Conservation (phyloP, 2,888 invertebrate genomes). For the Oscheius myriophilus region DNA sequence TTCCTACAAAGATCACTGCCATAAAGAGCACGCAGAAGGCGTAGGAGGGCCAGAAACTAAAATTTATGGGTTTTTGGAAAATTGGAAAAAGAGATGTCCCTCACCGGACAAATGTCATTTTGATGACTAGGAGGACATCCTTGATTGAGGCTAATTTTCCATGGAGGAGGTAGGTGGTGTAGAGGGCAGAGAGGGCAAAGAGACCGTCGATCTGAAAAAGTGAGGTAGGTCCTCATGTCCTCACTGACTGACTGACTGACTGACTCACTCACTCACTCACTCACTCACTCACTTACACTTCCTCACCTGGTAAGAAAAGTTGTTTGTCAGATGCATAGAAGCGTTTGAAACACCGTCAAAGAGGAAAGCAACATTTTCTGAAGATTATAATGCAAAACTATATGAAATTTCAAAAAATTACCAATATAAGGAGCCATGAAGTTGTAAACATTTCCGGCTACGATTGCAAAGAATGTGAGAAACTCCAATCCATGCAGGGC, state of each 20-base stretch:
- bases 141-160: constrained; percentile 32
- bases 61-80: background rate
- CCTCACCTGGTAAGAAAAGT: constrained; percentile 55
- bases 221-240: background rate
- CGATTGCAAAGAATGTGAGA: constrained; percentile 47
- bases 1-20: constrained; percentile 53
- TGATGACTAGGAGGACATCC: constrained; percentile 34
- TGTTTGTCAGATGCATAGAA: constrained; percentile 62
- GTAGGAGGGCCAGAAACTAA: constrained; percentile 66
- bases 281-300: background rate
- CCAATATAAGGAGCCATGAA: constrained; percentile 67
- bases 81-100: too few species aligned
- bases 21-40: constrained; percentile 61
- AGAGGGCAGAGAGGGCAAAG: constrained; percentile 61
- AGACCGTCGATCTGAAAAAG: constrained; percentile 52
- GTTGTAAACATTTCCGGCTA: constrained; percentile 64
- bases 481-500: constrained; percentile 53
- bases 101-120: constrained; percentile 41
- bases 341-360: constrained; percentile 54
- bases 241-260: background rate
- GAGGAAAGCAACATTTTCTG: constrained; percentile 67
- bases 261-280: background rate
- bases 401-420: constrained; percentile 23
- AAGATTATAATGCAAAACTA: constrained; percentile 19
- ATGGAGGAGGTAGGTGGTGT: constrained; percentile 54